Percentiles rank a stretch among this genome's conserved stretches.
phyloP scores from a whole-genome alignment of 2,113 vertebrate genomes.

The Heterotis niloticus region DNA sequence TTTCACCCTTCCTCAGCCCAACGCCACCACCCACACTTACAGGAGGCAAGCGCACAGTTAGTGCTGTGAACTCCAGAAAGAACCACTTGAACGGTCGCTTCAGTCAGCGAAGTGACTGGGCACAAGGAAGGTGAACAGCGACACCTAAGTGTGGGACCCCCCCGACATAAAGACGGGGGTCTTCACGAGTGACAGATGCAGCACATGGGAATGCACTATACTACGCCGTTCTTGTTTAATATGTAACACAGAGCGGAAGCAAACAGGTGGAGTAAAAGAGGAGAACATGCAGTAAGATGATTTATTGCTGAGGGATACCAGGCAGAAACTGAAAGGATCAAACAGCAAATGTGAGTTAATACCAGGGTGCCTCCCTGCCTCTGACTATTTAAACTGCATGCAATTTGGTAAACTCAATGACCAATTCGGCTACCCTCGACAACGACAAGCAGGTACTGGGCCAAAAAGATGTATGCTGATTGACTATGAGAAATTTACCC shows the following conservation, averaged over 20 bases:
- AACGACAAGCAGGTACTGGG: neutral
- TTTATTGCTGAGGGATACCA: neutral
- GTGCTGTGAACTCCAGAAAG: too few relatives aligned
- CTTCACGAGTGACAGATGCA: too few relatives aligned
- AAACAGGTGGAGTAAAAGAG: neutral
- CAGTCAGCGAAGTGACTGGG: too few relatives aligned
- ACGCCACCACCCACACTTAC: too few relatives aligned
- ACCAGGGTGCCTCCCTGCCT: slow-evolving; percentile 6
- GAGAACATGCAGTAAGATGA: neutral
- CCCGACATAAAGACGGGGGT: too few relatives aligned
- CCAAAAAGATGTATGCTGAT: neutral
- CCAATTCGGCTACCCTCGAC: neutral
- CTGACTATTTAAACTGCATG: neutral
- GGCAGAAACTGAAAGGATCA: neutral
- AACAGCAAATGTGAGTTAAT: neutral
- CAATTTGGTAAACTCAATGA: neutral
- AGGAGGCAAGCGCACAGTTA: too few relatives aligned
- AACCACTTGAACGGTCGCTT: too few relatives aligned
- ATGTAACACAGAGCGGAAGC: neutral
- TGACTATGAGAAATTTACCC: slow-evolving; percentile 7
- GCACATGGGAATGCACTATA: neutral
- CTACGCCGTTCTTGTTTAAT: neutral
- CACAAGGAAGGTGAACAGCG: neutral
- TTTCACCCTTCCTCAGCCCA: too few relatives aligned
- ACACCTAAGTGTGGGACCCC: neutral